These are phyloP conservation scores for Drosophila ambigua DNA, from an alignment of 1,140 invertebrate genomes.

Conservation along the genomic window DNA sequence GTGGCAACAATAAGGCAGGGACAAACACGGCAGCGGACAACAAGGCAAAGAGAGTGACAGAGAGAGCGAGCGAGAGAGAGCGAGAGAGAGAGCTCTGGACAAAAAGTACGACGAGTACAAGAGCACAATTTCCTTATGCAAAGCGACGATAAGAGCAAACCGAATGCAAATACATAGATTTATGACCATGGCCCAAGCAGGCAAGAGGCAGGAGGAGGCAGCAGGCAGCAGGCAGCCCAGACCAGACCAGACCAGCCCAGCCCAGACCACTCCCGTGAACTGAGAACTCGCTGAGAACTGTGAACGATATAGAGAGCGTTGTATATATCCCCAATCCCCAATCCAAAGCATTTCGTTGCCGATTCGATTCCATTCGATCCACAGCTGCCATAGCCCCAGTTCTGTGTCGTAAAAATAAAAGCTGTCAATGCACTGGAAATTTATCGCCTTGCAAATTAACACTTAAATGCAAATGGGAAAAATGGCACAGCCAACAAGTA, in stretches of 20 bases:
- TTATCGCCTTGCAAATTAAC: conserved; percentile 78
- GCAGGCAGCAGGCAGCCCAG: neutral
- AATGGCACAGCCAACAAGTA: conserved; percentile 29
- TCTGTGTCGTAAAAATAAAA: conserved; percentile 74
- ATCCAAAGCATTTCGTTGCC: conserved; percentile 8
- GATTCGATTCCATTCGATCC: conserved; percentile 20
- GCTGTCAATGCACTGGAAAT: conserved; percentile 77
- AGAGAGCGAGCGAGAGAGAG: conserved; percentile 15
- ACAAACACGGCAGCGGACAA: conserved; percentile 24
- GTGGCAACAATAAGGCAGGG: conserved; percentile 27
- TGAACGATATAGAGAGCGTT: neutral
- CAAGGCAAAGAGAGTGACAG: conserved; percentile 22
- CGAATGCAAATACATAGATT: conserved; percentile 81
- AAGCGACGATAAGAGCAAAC: conserved; percentile 73
- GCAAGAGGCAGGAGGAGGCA: no score
- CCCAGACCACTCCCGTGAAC: neutral
- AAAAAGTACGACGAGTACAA: conserved; percentile 66
- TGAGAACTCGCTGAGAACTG: conserved; percentile 6
- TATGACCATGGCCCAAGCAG: conserved; percentile 45
- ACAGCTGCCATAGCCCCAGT: conserved; percentile 52
- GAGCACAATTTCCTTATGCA: conserved; percentile 79
- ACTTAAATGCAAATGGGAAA: conserved; percentile 65
- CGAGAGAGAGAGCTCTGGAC: conserved; percentile 19
- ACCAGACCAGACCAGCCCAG: neutral
- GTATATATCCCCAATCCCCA: conserved; percentile 4